Evolutionary conservation across 2,113 vertebrate species (phyloP), one percentile per base, ranked within the genome.

Genomic region (Crotalus horridus): DNA sequence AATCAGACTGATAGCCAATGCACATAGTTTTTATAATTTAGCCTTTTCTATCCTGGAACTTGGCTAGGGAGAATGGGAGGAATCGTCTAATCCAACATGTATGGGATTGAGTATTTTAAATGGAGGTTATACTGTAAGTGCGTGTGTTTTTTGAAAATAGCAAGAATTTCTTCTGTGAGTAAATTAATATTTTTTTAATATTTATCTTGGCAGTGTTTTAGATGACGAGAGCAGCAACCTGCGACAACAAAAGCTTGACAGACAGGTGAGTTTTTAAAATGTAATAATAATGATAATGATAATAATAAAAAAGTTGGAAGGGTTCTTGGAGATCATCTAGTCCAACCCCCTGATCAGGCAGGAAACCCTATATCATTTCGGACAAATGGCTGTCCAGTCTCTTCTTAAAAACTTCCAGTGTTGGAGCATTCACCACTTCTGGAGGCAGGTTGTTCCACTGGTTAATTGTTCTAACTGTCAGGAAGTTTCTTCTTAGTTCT

Each of bases 151-250:
- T 11, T 48, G n/a, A 55, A 17, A 93, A 90, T 1, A 91, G 15
- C 69, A 92, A 90, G 59, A 46, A 3, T 91, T 94, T 91, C 39
- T 29, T 95, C 29, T 12, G 2, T 85, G 90, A 46, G 56, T 91
- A 81, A 39, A 58, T 56, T 33, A 51, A 9, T 39, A 54, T 94
- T 87, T 7, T 89, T 51, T 20, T 6, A 39, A 17, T 92, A 86
- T 97, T 95, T 97, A 91, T 95, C 91, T 97, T 97, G 95, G 58
- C 98, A 99, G 99, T 97, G 98, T 99, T 97, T 98, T 99, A 97
- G 99, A 99, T 96, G 99, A 99, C 97, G 99, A 99, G 94, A 98
- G 99, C 95, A 99, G 98, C 96, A 99, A 98, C 97, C 97, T 99
- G 81, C 98, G 99, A 93, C 99, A 99, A 96, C 99, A 99, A 98